A percentile compares a stretch with the other conserved stretches of the same genome.
phyloP scores from a whole-genome alignment of 2,113 vertebrate genomes.

The Otis tarda region DNA sequence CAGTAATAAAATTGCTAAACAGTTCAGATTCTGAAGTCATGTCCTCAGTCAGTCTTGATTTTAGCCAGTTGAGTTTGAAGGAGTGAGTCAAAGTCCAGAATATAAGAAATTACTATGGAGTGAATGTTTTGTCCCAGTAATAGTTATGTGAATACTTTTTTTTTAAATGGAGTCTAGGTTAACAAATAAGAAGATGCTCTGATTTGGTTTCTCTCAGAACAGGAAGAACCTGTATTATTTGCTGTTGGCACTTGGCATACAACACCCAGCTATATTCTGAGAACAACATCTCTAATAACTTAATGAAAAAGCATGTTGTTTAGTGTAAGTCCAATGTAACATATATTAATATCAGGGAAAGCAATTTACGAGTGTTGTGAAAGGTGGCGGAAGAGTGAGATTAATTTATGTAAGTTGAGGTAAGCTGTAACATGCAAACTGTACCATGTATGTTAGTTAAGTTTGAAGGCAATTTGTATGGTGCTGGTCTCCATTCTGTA shows the following conservation, averaged over 20 bases:
- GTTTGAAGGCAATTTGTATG: not conserved
- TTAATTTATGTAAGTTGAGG: not conserved
- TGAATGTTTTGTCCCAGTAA: not conserved
- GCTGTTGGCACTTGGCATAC: constrained; percentile 53
- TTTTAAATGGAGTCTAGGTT: not conserved
- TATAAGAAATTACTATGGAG: not conserved
- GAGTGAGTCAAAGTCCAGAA: not conserved
- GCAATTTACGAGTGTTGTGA: not conserved
- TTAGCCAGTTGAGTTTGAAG: not conserved
- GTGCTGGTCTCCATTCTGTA: not conserved
- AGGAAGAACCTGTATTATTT: constrained; percentile 58
- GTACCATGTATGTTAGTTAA: not conserved
- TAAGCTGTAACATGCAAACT: not conserved
- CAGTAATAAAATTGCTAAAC: not conserved
- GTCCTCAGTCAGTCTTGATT: not conserved
- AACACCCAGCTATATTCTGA: not conserved
- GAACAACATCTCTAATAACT: constrained; percentile 26
- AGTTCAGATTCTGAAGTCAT: not conserved
- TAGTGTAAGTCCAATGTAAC: not conserved
- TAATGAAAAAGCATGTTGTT: constrained; percentile 25
- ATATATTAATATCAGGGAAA: not conserved
- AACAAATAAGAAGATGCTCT: not conserved
- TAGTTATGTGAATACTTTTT: not conserved
- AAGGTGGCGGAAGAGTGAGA: not conserved
- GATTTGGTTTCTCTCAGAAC: constrained; percentile 33